Evolutionary conservation across 1,140 invertebrate species (phyloP).

Genomic region (Drosophila micromelanica): DNA sequence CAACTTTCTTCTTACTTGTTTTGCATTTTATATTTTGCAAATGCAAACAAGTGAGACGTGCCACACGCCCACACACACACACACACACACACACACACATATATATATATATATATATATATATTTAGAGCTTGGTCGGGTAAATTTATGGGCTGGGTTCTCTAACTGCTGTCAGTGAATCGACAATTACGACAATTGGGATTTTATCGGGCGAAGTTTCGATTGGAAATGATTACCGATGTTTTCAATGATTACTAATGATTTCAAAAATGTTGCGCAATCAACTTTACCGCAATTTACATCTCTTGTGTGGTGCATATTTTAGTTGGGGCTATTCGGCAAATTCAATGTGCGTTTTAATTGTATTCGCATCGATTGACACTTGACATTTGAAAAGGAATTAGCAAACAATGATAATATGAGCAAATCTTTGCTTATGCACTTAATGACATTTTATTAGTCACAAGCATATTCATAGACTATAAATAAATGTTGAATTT

Average conservation of each 20-base stretch:
- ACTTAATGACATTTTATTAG: background rate
- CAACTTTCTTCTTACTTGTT: background rate
- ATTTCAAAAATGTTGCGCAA: slow-evolving; percentile 24
- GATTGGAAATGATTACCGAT: slow-evolving; percentile 20
- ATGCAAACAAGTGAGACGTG: slow-evolving; percentile 39
- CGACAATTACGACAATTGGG: slow-evolving; percentile 61
- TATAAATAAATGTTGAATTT: background rate
- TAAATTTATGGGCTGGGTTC: background rate
- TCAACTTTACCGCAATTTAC: slow-evolving; percentile 25
- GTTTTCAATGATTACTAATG: slow-evolving; percentile 30
- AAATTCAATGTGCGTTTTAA: background rate
- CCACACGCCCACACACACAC: slow-evolving; percentile 21
- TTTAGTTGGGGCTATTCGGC: slow-evolving; percentile 13
- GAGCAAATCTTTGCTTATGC: background rate
- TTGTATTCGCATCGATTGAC: background rate
- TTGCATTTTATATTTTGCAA: slow-evolving; percentile 33
- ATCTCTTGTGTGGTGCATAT: slow-evolving; percentile 7
- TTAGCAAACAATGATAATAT: background rate
- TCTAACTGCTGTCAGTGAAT: slow-evolving; percentile 28
- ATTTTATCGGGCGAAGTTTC: slow-evolving; percentile 43
- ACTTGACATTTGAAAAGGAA: slow-evolving; percentile 8
- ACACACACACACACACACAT: background rate
- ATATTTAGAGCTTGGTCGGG: no score
- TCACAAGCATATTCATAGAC: background rate
- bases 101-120: background rate